These are phyloP conservation scores for Theristus sp. DNA, from an alignment of 2,888 invertebrate species.

Conservation along the genomic window DNA sequence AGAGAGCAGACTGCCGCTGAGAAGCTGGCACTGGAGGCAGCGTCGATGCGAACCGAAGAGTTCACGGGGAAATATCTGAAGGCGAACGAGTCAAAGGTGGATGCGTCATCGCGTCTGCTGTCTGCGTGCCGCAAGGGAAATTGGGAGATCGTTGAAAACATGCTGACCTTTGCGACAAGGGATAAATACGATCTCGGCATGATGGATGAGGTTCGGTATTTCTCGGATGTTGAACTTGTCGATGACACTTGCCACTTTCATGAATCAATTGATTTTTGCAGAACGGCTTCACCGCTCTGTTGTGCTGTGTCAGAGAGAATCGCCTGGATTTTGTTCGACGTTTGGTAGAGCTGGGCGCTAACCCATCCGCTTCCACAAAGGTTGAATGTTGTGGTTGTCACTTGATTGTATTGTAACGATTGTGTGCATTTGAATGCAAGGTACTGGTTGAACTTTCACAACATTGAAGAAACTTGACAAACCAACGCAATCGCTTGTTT, in stretches of 20 bases:
- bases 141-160: constrained; percentile 17
- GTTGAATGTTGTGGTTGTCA: neutral
- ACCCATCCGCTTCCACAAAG: constrained; percentile 18
- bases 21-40: neutral
- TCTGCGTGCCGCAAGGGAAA: constrained; percentile 16
- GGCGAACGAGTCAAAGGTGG: neutral
- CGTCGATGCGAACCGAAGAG: neutral
- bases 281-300: constrained; percentile 32
- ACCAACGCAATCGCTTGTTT: neutral
- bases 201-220: constrained; percentile 15
- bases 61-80: neutral
- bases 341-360: constrained; percentile 31
- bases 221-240: neutral
- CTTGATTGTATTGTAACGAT: too few species aligned
- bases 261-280: constrained; percentile 14
- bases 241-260: neutral
- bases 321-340: constrained; percentile 30
- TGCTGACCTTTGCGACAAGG: constrained; percentile 13
- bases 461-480: too few species aligned
- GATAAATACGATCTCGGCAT: constrained; percentile 14
- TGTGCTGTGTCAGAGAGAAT: constrained; percentile 34
- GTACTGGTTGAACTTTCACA: too few species aligned
- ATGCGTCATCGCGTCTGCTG: neutral
- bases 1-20: neutral
- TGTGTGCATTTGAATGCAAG: too few species aligned